phyloP scores from a whole-genome alignment of 2,797 vertebrate species.

The Gambusia yucatana region DNA sequence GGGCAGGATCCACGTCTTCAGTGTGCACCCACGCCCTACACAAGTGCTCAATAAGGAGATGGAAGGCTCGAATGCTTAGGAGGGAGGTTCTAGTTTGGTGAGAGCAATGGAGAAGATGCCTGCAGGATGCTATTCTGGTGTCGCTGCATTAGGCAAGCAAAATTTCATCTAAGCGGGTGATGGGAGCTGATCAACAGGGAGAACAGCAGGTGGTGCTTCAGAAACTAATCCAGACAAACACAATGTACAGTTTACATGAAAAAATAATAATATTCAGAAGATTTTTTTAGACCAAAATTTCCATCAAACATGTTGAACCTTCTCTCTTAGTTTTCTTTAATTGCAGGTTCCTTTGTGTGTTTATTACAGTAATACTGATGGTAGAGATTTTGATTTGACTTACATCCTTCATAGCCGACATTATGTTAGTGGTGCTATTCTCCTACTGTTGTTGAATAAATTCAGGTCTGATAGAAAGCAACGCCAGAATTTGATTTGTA shows the following conservation, averaged over 20 bases:
- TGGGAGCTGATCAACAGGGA: constrained; percentile 38
- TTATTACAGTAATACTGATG: neutral
- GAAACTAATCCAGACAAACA: constrained; percentile 18
- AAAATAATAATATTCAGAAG: neutral
- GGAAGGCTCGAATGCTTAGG: constrained; percentile 71
- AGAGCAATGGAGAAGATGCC: constrained; percentile 61
- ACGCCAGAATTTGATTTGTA: neutral
- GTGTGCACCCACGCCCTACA: constrained; percentile 62
- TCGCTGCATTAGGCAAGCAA: constrained; percentile 77
- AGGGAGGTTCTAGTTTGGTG: constrained; percentile 81
- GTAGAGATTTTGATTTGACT: neutral
- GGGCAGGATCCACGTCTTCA: constrained; percentile 70
- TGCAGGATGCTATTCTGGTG: constrained; percentile 89
- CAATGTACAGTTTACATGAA: neutral
- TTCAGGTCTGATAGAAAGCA: neutral
- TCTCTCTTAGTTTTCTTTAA: neutral
- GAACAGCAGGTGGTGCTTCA: constrained; percentile 49
- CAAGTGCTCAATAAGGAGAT: constrained; percentile 87
- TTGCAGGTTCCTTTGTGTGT: neutral
- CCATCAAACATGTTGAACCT: neutral
- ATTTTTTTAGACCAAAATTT: neutral
- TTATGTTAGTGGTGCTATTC: neutral
- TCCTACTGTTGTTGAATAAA: neutral
- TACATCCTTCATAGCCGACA: neutral
- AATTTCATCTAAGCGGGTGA: constrained; percentile 55